Evolutionary conservation across 2,888 invertebrate species (phyloP).

Genomic region (Priocnemis perturbator): DNA sequence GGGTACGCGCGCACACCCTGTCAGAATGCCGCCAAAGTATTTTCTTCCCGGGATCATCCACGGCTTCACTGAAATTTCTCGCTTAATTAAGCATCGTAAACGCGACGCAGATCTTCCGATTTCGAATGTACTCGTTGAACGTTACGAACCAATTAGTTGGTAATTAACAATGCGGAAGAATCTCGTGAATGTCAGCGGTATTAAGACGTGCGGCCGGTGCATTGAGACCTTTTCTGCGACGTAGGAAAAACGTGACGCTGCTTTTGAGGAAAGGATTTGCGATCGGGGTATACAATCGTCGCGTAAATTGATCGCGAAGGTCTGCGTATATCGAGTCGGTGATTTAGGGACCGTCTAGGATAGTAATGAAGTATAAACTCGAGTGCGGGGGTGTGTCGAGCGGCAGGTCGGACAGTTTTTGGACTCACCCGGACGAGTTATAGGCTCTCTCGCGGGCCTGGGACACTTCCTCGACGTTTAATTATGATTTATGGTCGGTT

Average conservation of each 20-base stretch:
- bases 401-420: slow-evolving; percentile 49
- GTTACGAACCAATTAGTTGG: too few species aligned
- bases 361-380: slow-evolving; percentile 46
- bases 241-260: too few species aligned
- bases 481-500: slow-evolving; percentile 67
- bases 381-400: slow-evolving; percentile 54
- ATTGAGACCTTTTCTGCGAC: too few species aligned
- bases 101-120: background rate
- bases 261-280: too few species aligned
- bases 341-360: slow-evolving; percentile 39
- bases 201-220: too few species aligned
- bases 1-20: slow-evolving; percentile 28
- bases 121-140: too few species aligned
- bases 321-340: slow-evolving; percentile 12
- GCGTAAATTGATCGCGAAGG: too few species aligned
- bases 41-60: slow-evolving; percentile 30
- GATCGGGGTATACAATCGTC: too few species aligned
- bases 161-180: too few species aligned
- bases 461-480: slow-evolving; percentile 66
- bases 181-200: too few species aligned
- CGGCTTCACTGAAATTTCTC: background rate
- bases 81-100: background rate
- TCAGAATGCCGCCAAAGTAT: slow-evolving; percentile 25
- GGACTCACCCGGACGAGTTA: slow-evolving; percentile 49
- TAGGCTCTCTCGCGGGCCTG: slow-evolving; percentile 36